phyloP scores from a whole-genome alignment of 1,140 invertebrate genomes.

The Metopolophium dirhodum region DNA sequence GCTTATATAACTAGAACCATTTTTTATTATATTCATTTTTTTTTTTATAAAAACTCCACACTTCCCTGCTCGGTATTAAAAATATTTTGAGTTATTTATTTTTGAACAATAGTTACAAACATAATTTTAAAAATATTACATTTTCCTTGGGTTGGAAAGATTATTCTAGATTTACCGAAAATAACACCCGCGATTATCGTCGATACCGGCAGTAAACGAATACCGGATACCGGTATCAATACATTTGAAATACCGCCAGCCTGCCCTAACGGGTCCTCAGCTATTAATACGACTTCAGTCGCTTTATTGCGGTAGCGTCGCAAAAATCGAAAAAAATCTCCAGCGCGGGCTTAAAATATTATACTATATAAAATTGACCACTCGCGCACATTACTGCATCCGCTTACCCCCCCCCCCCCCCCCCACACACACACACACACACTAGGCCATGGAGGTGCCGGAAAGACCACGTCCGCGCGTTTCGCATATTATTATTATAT shows the following conservation, averaged over 20 bases:
- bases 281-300: not conserved
- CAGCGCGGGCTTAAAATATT: not conserved
- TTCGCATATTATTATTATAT: not conserved
- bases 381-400: not conserved
- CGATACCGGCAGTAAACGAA: not conserved
- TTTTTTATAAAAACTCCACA: too few species aligned
- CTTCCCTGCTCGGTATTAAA: too few species aligned
- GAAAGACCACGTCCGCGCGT: not conserved
- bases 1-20: too few species aligned
- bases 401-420: not conserved
- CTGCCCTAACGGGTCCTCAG: too few species aligned
- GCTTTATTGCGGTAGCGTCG: not conserved
- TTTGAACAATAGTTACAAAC: too few species aligned
- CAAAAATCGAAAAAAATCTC: not conserved
- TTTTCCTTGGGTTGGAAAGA: not conserved
- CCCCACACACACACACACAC: too few species aligned
- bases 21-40: too few species aligned
- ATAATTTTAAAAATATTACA: not conserved
- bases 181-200: too few species aligned
- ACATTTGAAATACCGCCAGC: not conserved
- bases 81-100: too few species aligned
- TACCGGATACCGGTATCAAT: not conserved
- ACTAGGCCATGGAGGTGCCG: not conserved
- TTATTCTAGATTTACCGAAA: too few species aligned
- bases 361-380: too few species aligned